Percentiles rank a stretch among this genome's conserved stretches.
Evolutionary conservation across 2,888 invertebrate genomes (phyloP).

Genomic region (Hesperia comma): DNA sequence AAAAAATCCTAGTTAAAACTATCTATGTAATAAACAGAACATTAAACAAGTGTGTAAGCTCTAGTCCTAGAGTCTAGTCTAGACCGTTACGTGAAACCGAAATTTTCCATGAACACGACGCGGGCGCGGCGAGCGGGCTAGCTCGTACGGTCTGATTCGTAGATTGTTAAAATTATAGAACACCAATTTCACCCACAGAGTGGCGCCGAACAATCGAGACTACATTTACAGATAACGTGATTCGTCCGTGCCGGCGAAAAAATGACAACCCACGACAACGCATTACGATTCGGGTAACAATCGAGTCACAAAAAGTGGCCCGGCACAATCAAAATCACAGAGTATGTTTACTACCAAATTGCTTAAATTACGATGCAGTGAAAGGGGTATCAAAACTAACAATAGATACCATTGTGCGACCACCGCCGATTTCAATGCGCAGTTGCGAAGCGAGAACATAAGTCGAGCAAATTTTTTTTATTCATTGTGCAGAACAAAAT

Average conservation of each 20-base stretch:
- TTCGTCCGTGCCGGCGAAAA: not conserved
- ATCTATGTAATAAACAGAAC: too few relatives aligned
- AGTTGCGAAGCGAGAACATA: too few relatives aligned
- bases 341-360: not conserved
- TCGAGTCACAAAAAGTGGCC: not conserved
- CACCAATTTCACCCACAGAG: not conserved
- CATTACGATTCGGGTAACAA: not conserved
- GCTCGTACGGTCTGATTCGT: not conserved
- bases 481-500: too few relatives aligned
- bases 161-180: slow-evolving; percentile 1
- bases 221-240: not conserved
- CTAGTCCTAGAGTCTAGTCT: too few relatives aligned
- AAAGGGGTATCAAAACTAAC: not conserved
- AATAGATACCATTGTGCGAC: not conserved
- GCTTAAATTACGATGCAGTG: not conserved
- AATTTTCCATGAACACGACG: not conserved
- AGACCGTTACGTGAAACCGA: not conserved
- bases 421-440: too few relatives aligned
- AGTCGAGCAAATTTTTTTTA: too few relatives aligned
- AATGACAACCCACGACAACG: not conserved
- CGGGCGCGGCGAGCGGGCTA: not conserved
- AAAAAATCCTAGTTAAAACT: too few relatives aligned
- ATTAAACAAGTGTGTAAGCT: not conserved
- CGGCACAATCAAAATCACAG: not conserved
- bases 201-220: not conserved